A percentile compares a stretch with the other conserved stretches of the same genome.
These are phyloP conservation scores for Dipus sagitta DNA, from an alignment of 2,797 vertebrate genomes.

Conservation along the genomic window DNA sequence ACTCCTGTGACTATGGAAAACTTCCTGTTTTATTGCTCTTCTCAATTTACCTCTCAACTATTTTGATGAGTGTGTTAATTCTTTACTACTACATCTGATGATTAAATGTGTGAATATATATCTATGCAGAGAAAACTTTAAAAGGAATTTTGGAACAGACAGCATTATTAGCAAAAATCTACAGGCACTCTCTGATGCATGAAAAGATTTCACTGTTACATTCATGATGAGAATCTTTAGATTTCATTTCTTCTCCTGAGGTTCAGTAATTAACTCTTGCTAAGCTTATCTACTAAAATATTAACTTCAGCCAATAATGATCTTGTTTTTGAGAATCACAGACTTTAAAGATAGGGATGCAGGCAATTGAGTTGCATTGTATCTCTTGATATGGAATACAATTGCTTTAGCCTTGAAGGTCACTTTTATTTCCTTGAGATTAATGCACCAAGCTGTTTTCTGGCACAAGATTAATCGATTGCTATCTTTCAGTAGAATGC, in stretches of 20 bases:
- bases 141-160: constrained; percentile 57
- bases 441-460: not conserved
- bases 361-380: not conserved
- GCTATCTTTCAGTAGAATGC: constrained; percentile 20
- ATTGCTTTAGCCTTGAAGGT: not conserved
- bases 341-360: not conserved
- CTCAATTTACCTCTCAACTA: not conserved
- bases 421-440: constrained; percentile 38
- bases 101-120: constrained; percentile 28
- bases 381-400: not conserved
- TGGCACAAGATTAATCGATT: constrained; percentile 26
- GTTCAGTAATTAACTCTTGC: constrained; percentile 29
- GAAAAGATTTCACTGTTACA: constrained; percentile 11
- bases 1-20: not conserved
- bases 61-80: constrained; percentile 30
- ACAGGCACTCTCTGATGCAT: not conserved
- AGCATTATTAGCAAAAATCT: constrained; percentile 44
- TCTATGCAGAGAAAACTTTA: constrained; percentile 21
- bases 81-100: constrained; percentile 14
- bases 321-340: not conserved
- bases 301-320: not conserved
- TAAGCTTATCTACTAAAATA: constrained; percentile 19
- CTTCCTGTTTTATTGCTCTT: not conserved
- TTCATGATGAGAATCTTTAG: not conserved
- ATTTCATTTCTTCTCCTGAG: constrained; percentile 3